Base-by-base conservation (phyloP, 2,888 invertebrate genomes). In the Caenorhabditis sinica region DNA sequence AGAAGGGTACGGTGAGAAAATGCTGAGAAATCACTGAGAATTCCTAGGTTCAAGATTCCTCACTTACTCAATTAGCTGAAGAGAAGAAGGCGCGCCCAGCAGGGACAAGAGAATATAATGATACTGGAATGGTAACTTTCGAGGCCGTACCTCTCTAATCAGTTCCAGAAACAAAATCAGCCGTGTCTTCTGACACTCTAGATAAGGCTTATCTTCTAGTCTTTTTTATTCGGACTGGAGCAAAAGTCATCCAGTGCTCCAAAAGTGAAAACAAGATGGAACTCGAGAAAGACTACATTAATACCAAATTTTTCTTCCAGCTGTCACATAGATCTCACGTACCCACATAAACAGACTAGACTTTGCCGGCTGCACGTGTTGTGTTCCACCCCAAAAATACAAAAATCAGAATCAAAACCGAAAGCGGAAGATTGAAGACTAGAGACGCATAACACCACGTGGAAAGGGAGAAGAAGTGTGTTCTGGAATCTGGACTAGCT, bases 401-500 rank as follows among this genome's bases (percentile, higher is more conserved):
- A 56, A 30, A 28, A 49, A 28, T 13, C 20, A 43, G 17, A 40
- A 66, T 2, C 30, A 56, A 30, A 66, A 60, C 30, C 36, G 11
- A 40, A 49, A 53, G 30, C 23, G 40, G 33, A 60, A 58, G 58
- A 40, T n/a, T 68, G 36, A 30, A 63, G 60, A 61, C 49, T 49
- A 76, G n/a, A n/a, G n/a, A n/a, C n/a, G n/a, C n/a, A n/a, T 53
- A 0, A 45, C 20, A 68, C 49, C 68, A 76, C 68, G 75, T 75
- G 72, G 61, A 33, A n/a, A 20, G 45, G 20, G 9, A 49, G 23
- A 53, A 23, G 40, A 63, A 23, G 43, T 17, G 58, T 60, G 40
- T 68, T 74, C 74, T 69, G 65, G 72, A 69, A 69, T 68, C 66
- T 43, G 20, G 28, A 68, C 65, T 40, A 81, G 49, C 72, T 73